Evolutionary conservation across 2,797 vertebrate genomes (phyloP).

Genomic region (Octomys mimax): DNA sequence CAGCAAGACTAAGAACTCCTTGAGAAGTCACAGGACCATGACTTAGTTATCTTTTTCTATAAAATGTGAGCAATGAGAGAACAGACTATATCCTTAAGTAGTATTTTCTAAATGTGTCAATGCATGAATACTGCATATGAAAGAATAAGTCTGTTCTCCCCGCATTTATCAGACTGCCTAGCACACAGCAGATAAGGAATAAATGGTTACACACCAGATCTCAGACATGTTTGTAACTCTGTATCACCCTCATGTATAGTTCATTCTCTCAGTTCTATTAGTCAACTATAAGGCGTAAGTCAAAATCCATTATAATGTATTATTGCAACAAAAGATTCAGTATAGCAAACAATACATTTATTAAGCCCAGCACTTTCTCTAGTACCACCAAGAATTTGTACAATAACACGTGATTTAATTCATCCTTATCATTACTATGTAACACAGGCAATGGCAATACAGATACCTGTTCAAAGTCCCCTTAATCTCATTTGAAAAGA

Average conservation of each 20-base stretch:
- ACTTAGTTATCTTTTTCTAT: constrained; percentile 46
- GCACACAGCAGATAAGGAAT: background rate
- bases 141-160: constrained; percentile 53
- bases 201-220: constrained; percentile 22
- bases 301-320: constrained; percentile 68
- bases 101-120: constrained; percentile 56
- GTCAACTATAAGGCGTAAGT: background rate
- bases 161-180: constrained; percentile 17
- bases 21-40: background rate
- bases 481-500: constrained; percentile 44
- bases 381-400: constrained; percentile 54
- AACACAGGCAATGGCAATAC: background rate
- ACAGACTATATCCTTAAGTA: constrained; percentile 46
- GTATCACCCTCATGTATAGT: constrained; percentile 11
- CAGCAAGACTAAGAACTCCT: constrained; percentile 53
- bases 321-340: constrained; percentile 59
- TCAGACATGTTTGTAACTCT: constrained; percentile 36
- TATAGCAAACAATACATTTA: constrained; percentile 55
- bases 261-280: constrained; percentile 40
- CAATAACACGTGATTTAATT: constrained; percentile 30
- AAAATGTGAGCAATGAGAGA: constrained; percentile 3
- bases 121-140: constrained; percentile 2
- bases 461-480: background rate
- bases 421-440: constrained; percentile 6
- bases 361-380: constrained; percentile 41